These are phyloP conservation scores for Eucidaris tribuloides DNA, from an alignment of 35 echinoderm and acorn worm species.

Conservation along the genomic window DNA sequence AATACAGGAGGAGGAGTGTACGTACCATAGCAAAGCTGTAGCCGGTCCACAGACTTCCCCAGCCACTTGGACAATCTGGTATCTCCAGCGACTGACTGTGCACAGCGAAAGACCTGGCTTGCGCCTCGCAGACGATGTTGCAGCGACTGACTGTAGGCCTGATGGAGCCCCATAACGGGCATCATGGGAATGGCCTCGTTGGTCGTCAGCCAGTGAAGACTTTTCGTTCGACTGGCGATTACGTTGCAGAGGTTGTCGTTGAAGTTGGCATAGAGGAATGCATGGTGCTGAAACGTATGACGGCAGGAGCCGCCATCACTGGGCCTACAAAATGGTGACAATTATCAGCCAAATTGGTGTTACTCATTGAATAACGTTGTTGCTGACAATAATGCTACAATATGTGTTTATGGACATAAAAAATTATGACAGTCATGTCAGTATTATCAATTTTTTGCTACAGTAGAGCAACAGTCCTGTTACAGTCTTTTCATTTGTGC, in stretches of 20 bases:
- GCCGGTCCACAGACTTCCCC: constrained; percentile 80
- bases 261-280: constrained; percentile 92
- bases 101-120: constrained; percentile 55
- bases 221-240: constrained; percentile 89
- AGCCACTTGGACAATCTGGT: constrained; percentile 71
- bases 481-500: no score
- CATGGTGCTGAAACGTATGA: constrained; percentile 85
- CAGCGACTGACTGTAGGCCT: constrained; percentile 88
- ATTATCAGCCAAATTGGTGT: no score
- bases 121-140: constrained; percentile 76
- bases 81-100: constrained; percentile 75
- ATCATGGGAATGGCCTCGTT: constrained; percentile 93
- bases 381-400: no score
- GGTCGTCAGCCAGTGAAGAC: constrained; percentile 92
- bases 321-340: no score
- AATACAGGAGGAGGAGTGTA: no score
- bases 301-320: constrained; percentile 86
- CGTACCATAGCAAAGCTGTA: constrained; percentile 99
- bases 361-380: no score
- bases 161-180: constrained; percentile 56
- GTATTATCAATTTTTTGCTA: no score
- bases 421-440: no score
- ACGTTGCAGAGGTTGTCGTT: constrained; percentile 81
- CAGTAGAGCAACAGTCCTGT: no score
- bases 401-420: no score